Evolutionary conservation across 2,888 invertebrate species (phyloP).

Genomic region (Cosmia trapezina): DNA sequence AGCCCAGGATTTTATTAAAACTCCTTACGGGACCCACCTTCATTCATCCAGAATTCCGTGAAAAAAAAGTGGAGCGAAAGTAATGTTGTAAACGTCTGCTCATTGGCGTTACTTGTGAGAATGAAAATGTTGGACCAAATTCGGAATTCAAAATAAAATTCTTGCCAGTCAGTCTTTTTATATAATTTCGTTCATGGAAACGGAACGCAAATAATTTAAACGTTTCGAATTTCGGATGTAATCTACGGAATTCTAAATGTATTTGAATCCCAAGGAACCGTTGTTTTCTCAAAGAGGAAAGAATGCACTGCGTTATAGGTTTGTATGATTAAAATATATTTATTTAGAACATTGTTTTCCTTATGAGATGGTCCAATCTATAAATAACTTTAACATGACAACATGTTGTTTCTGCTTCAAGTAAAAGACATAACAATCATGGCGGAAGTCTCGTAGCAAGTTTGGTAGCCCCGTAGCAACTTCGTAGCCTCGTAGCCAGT

Average conservation of each 20-base stretch:
- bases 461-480: slow-evolving; percentile 30
- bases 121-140: slow-evolving; percentile 53
- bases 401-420: slow-evolving; percentile 19
- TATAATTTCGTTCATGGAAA: slow-evolving; percentile 61
- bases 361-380: not conserved
- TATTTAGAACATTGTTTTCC: slow-evolving; percentile 20
- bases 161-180: slow-evolving; percentile 62
- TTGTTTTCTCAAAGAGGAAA: slow-evolving; percentile 43
- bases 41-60: slow-evolving; percentile 57
- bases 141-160: slow-evolving; percentile 67
- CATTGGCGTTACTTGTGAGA: slow-evolving; percentile 62
- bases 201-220: slow-evolving; percentile 67
- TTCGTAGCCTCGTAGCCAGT: slow-evolving; percentile 20
- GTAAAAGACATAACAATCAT: slow-evolving; percentile 15
- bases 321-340: slow-evolving; percentile 29
- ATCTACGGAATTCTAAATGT: slow-evolving; percentile 65
- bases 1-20: slow-evolving; percentile 74
- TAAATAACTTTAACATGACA: not conserved
- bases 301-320: slow-evolving; percentile 35
- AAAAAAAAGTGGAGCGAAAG: slow-evolving; percentile 47
- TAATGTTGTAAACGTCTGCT: slow-evolving; percentile 59
- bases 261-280: slow-evolving; percentile 35
- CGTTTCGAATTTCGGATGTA: slow-evolving; percentile 61
- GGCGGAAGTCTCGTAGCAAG: slow-evolving; percentile 9
- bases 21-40: slow-evolving; percentile 64